Conservation (phyloP, 2,888 invertebrate genomes). For the Drosophila melanosoma region DNA sequence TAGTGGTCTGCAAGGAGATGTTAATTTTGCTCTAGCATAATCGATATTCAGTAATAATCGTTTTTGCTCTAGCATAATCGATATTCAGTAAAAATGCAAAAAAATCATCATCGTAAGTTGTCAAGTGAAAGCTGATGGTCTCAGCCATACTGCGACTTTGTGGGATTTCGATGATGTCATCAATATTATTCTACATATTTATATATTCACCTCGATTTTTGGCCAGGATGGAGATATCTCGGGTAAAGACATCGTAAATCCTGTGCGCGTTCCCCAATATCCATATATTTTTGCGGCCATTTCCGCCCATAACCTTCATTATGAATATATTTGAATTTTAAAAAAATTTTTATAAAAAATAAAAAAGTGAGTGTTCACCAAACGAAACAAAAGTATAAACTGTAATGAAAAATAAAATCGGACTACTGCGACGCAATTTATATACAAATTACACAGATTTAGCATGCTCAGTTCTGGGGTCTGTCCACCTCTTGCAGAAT, state of each 20-base stretch:
- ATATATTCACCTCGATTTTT: conserved; percentile 39
- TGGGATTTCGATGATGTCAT: neutral
- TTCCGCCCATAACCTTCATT: conserved; percentile 60
- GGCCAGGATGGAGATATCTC: conserved; percentile 30
- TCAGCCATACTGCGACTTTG: neutral
- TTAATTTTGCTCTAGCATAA: neutral
- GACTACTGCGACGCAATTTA: neutral
- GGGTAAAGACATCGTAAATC: conserved; percentile 54
- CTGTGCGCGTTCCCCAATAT: conserved; percentile 60
- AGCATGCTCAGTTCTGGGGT: neutral
- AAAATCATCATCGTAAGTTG: neutral
- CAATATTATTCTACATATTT: neutral
- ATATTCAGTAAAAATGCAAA: no score
- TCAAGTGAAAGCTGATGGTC: neutral
- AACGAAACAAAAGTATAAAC: no score
- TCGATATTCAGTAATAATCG: neutral
- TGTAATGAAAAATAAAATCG: neutral
- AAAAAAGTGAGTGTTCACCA: no score
- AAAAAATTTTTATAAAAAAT: no score
- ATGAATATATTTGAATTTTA: neutral
- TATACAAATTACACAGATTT: neutral
- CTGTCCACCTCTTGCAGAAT: neutral
- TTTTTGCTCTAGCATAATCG: no score
- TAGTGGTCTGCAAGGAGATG: neutral
- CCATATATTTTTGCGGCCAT: conserved; percentile 60